A percentile compares a stretch with the other conserved stretches of the same genome.
Conservation (phyloP, 2,888 invertebrate species). For the Plemyria rubiginata region DNA sequence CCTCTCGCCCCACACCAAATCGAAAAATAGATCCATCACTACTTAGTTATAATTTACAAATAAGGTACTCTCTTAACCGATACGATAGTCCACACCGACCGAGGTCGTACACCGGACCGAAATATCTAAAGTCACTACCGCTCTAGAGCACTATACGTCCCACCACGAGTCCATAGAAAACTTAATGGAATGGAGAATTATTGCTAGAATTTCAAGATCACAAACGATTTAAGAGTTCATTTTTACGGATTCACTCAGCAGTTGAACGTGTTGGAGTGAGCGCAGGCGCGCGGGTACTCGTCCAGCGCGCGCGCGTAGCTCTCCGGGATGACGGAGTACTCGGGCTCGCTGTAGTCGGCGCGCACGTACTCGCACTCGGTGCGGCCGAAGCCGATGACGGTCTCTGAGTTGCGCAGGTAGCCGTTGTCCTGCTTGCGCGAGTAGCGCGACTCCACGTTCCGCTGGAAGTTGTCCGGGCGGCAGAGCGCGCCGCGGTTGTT, state of each 20-base stretch:
- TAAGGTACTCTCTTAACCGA: constrained; percentile 80
- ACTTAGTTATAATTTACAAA: constrained; percentile 84
- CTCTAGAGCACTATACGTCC: constrained; percentile 80
- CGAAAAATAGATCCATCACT: constrained; percentile 83
- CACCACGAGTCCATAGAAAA: constrained; percentile 74
- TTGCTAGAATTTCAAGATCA: constrained; percentile 85
- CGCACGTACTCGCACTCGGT: constrained; percentile 66
- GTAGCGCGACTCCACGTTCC: constrained; percentile 80
- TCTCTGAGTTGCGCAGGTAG: constrained; percentile 77
- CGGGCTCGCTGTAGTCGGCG: constrained; percentile 76
- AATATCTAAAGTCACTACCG: constrained; percentile 74
- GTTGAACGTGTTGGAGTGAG: constrained; percentile 82
- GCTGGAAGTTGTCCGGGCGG: constrained; percentile 81
- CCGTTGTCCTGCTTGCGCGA: constrained; percentile 82
- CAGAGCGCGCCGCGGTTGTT: constrained; percentile 76
- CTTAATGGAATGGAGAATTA: constrained; percentile 85
- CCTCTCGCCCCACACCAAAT: constrained; percentile 61
- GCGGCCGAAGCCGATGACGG: constrained; percentile 73
- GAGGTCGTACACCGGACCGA: constrained; percentile 61
- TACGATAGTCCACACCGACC: constrained; percentile 72
- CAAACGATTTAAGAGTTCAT: constrained; percentile 71
- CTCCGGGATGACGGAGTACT: constrained; percentile 82
- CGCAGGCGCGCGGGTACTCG: constrained; percentile 74
- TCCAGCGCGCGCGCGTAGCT: constrained; percentile 63
- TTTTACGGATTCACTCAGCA: constrained; percentile 68